Conservation (phyloP, 2,113 vertebrate species). For the Varanus salvator region DNA sequence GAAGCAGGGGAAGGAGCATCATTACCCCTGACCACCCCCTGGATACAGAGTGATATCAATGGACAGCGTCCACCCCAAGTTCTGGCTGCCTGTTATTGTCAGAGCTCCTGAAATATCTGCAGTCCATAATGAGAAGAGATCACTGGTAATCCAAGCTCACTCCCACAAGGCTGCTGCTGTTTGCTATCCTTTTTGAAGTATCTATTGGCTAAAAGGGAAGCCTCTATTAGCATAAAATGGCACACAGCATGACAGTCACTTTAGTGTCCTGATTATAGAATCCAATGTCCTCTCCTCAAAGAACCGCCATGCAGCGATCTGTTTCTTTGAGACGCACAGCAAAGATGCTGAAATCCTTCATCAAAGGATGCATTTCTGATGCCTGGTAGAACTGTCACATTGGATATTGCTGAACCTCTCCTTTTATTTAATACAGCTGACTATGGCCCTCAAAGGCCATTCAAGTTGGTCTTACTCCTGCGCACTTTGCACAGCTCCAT, state of each 20-base stretch:
- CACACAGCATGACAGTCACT: not conserved
- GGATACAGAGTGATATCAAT: too few relatives aligned
- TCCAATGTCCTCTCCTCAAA: not conserved
- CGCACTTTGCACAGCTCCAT: constrained; percentile 15
- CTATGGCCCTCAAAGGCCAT: not conserved
- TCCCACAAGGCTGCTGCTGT: too few relatives aligned
- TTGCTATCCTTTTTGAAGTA: not conserved
- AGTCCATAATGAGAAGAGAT: too few relatives aligned
- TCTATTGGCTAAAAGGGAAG: not conserved
- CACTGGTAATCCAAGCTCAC: not conserved
- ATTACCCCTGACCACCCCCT: too few relatives aligned
- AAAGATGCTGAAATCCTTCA: constrained; percentile 2
- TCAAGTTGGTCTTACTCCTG: too few relatives aligned
- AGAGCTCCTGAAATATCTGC: not conserved
- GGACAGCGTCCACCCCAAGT: not conserved
- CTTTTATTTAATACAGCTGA: not conserved
- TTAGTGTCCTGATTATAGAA: not conserved
- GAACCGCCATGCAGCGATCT: not conserved
- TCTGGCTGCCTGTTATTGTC: not conserved
- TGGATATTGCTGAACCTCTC: constrained; percentile 1
- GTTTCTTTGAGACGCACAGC: constrained; percentile 21
- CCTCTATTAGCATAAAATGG: not conserved
- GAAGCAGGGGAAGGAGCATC: not conserved
- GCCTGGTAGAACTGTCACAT: constrained; percentile 21
- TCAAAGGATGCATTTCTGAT: not conserved